A percentile compares a stretch with the other conserved stretches of the same genome.
Evolutionary conservation across 2,113 vertebrate genomes (phyloP).

Genomic region (Pituophis catenifer): DNA sequence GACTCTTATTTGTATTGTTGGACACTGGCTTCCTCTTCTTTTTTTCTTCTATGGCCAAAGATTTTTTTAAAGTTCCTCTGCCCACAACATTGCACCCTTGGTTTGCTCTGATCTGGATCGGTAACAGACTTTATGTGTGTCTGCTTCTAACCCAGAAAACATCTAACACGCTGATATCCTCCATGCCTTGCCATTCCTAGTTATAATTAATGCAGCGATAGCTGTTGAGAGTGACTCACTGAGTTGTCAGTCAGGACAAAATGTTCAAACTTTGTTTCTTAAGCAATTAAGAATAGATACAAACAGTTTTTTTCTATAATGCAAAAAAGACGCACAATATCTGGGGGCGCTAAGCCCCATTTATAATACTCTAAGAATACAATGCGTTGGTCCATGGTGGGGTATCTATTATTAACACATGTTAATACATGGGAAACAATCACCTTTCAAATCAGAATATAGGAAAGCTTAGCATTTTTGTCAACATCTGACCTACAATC

Average conservation of each 20-base stretch:
- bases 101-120: not conserved
- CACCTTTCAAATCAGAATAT: not conserved
- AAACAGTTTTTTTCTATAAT: not conserved
- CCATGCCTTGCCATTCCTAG: not conserved
- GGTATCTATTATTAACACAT: not conserved
- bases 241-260: not conserved
- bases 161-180: not conserved
- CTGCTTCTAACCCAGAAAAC: not conserved
- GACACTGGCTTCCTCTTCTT: slow-evolving; percentile 14
- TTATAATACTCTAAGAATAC: not conserved
- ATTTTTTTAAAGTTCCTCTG: not conserved
- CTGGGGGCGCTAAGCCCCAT: not conserved
- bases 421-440: not conserved
- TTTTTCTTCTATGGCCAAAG: not conserved
- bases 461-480: not conserved
- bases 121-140: not conserved
- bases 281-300: not conserved
- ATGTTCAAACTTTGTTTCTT: slow-evolving; percentile 9
- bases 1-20: slow-evolving; percentile 16
- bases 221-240: slow-evolving; percentile 12
- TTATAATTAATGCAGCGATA: slow-evolving; percentile 16
- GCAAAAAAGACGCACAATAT: not conserved
- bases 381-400: not conserved
- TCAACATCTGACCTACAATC: not conserved
- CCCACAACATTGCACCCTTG: not conserved